Evolutionary conservation across 2,113 vertebrate genomes (phyloP).

Genomic region (Triplophysa siluroides): DNA sequence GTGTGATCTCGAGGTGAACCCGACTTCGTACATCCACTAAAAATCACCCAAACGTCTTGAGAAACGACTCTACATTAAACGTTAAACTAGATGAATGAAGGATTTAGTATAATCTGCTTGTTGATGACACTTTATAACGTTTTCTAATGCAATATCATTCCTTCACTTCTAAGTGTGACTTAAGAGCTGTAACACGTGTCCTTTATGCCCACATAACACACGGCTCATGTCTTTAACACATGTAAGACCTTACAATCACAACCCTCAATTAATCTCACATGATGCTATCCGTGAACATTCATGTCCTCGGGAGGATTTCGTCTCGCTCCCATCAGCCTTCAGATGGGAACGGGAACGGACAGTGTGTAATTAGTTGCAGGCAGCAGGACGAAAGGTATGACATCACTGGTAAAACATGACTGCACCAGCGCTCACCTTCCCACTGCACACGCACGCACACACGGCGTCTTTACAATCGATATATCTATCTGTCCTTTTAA

Average conservation of each 20-base stretch:
- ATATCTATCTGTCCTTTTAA: conserved; percentile 16
- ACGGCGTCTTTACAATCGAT: neutral
- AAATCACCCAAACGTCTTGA: neutral
- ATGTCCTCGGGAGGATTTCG: neutral
- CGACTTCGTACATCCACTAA: neutral
- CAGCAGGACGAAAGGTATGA: neutral
- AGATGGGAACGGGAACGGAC: neutral
- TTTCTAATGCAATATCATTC: neutral
- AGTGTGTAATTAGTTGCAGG: neutral
- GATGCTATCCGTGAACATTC: neutral
- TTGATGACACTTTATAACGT: neutral
- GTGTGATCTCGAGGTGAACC: neutral
- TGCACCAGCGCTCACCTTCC: conserved; percentile 10
- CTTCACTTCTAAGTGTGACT: neutral
- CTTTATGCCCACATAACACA: too few species aligned
- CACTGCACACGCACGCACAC: neutral
- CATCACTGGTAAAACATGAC: neutral
- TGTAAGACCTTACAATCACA: neutral
- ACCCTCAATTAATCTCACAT: neutral
- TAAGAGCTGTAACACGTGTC: neutral
- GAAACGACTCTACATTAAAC: neutral
- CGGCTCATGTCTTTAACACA: neutral
- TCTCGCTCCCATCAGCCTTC: neutral
- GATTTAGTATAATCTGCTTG: neutral
- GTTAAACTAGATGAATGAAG: neutral